Conservation (phyloP, 1,140 invertebrate genomes). For the Pachypeltis micranthus region DNA sequence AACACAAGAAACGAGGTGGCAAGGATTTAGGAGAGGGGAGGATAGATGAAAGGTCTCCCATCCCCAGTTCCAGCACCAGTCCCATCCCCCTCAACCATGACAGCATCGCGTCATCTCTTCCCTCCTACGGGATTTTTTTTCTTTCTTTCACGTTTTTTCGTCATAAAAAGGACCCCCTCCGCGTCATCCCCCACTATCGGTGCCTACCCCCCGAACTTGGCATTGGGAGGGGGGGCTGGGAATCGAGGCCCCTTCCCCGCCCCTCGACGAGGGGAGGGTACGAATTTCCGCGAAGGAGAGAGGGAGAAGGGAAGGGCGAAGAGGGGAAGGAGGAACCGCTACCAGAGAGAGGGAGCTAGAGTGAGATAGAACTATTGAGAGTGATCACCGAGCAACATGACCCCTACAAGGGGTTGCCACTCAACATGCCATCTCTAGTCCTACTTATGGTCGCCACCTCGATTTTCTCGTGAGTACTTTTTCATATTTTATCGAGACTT, state of each 20-base stretch:
- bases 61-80: neutral
- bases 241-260: neutral
- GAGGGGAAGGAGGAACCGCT: neutral
- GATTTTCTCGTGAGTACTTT: conserved; percentile 14
- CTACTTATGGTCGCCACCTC: conserved; percentile 8
- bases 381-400: conserved; percentile 14
- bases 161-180: neutral
- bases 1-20: neutral
- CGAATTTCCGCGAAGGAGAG: neutral
- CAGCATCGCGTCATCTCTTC: neutral
- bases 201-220: neutral
- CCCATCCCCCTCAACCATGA: neutral
- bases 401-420: conserved; percentile 12
- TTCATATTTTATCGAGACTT: no score
- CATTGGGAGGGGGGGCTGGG: neutral
- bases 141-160: neutral
- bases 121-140: no score
- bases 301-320: neutral
- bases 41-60: neutral
- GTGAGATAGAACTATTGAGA: conserved; percentile 13
- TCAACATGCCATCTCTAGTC: conserved; percentile 10
- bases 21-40: neutral
- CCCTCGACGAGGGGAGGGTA: neutral
- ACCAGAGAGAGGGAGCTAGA: conserved; percentile 8
- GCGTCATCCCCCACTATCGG: neutral